These are phyloP conservation scores for Gadus macrocephalus DNA, from an alignment of 2,113 vertebrate species.

Conservation along the genomic window DNA sequence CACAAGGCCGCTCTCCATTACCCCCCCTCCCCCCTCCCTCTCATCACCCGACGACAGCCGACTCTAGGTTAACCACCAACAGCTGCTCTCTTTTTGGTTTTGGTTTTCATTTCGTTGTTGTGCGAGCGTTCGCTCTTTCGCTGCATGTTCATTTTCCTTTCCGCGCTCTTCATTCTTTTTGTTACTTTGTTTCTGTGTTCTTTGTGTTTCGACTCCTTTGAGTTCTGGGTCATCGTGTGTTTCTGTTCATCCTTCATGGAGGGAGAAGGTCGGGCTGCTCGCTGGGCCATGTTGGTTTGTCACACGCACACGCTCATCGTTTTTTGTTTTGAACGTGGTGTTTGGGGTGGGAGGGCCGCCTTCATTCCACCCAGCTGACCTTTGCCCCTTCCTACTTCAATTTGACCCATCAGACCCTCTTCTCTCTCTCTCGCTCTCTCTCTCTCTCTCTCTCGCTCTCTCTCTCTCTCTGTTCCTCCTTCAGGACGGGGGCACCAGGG, in stretches of 20 bases:
- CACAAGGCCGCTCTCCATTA: neutral
- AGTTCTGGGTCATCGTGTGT: slow-evolving; percentile 25
- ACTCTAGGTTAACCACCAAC: slow-evolving; percentile 26
- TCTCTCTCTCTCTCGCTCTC: slow-evolving; percentile 1
- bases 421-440: slow-evolving; percentile 4
- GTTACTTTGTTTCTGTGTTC: slow-evolving; percentile 39
- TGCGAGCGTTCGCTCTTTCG: neutral
- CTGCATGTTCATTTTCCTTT: slow-evolving; percentile 29
- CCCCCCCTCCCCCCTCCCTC: neutral
- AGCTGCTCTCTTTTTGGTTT: slow-evolving; percentile 27
- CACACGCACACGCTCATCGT: slow-evolving; percentile 10
- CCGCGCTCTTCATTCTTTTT: slow-evolving; percentile 50
- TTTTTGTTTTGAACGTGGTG: slow-evolving; percentile 32
- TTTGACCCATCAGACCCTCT: neutral
- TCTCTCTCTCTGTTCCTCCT: slow-evolving; percentile 1
- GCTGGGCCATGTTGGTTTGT: too few relatives aligned
- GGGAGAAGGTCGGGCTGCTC: slow-evolving; percentile 9
- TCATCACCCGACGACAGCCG: slow-evolving; percentile 34
- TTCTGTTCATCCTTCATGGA: slow-evolving; percentile 50
- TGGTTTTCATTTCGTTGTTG: slow-evolving; percentile 14
- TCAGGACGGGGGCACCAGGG: slow-evolving; percentile 93
- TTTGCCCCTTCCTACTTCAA: slow-evolving; percentile 3
- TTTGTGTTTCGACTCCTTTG: slow-evolving; percentile 10
- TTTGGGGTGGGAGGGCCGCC: slow-evolving; percentile 29
- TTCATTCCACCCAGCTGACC: slow-evolving; percentile 23